Evolutionary conservation across 2,888 invertebrate species (phyloP).

Genomic region (Tipula helvola): DNA sequence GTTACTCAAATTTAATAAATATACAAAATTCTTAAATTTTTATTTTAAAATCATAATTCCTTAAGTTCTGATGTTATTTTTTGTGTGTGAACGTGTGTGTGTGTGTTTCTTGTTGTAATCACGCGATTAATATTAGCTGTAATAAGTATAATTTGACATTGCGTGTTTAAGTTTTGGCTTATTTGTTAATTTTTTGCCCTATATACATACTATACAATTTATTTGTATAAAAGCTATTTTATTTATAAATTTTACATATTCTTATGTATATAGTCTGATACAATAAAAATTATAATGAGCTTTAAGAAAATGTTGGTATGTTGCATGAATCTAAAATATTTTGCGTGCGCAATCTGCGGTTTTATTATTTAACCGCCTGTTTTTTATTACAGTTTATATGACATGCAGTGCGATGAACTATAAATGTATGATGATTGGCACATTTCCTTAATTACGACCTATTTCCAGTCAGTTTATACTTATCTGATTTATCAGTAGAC

Average conservation of each 20-base stretch:
- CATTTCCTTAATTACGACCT: neutral
- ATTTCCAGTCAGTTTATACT: neutral
- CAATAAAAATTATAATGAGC: neutral
- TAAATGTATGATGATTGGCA: neutral
- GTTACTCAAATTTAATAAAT: neutral
- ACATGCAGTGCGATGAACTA: neutral
- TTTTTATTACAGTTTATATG: neutral
- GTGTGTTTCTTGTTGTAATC: neutral
- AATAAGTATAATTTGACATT: neutral
- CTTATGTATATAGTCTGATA: neutral
- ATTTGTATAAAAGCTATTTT: neutral
- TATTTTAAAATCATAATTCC: neutral
- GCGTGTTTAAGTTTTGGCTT: neutral
- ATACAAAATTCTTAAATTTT: neutral
- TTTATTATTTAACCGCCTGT: neutral
- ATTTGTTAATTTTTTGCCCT: neutral
- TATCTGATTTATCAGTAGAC: neutral
- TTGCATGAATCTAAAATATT: neutral
- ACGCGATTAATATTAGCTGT: neutral
- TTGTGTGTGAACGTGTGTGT: neutral
- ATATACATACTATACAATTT: neutral
- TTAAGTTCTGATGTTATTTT: neutral
- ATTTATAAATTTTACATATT: neutral
- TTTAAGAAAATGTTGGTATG: neutral
- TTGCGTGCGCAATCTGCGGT: neutral